Percentiles rank a stretch among this genome's conserved stretches.
Conservation (phyloP, 2,113 vertebrate genomes). For the Prionailurus bengalensis region DNA sequence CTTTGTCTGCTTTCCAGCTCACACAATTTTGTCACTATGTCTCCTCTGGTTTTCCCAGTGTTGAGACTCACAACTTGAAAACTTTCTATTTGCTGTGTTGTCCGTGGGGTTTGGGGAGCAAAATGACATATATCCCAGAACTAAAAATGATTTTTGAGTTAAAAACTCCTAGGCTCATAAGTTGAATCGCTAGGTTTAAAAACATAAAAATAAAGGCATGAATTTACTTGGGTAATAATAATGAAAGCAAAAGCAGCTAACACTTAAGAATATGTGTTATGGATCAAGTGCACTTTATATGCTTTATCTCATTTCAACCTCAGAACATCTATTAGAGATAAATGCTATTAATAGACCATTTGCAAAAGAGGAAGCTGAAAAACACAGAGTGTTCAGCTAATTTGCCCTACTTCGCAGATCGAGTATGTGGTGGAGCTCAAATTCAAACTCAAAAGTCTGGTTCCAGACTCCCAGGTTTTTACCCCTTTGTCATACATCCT, state of each 20-base stretch:
- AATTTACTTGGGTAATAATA: neutral
- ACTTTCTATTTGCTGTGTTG: neutral
- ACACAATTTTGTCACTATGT: neutral
- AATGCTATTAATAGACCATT: neutral
- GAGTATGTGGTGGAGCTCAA: neutral
- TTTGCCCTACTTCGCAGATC: neutral
- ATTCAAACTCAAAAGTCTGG: neutral
- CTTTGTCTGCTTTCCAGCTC: neutral
- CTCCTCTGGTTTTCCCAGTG: neutral
- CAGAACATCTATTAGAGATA: neutral
- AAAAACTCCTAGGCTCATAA: neutral
- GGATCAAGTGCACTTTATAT: neutral
- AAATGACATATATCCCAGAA: neutral
- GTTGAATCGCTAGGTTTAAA: neutral
- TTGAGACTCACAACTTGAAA: neutral
- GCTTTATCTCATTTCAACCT: neutral
- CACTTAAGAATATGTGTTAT: neutral
- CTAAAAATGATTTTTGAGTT: neutral
- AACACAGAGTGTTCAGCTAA: neutral
- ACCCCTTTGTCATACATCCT: neutral
- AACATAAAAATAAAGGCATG: neutral
- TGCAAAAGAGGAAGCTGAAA: neutral
- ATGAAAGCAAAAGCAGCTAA: neutral
- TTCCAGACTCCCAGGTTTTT: neutral
- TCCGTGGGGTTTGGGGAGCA: neutral